phyloP scores from a whole-genome alignment of 2,888 invertebrate genomes.

The Sussaba pulchella region DNA sequence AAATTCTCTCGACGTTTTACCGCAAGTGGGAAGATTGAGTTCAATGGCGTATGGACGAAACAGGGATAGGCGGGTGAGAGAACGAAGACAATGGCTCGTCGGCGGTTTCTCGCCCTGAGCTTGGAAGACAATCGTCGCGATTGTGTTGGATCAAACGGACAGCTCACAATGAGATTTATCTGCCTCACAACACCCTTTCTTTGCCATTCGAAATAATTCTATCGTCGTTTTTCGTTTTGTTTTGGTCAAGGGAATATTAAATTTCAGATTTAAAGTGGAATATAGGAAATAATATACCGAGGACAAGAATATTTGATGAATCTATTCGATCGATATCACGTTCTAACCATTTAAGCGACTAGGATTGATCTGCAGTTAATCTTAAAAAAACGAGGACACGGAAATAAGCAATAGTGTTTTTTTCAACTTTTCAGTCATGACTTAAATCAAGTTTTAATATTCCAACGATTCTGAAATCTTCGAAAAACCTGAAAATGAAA shows the following conservation, averaged over 20 bases:
- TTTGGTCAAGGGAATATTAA: background rate
- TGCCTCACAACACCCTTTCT: conserved; percentile 8
- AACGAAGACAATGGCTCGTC: conserved; percentile 53
- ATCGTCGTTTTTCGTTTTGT: background rate
- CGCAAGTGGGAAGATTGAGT: conserved; percentile 50
- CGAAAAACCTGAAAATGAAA: too few relatives aligned
- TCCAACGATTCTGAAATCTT: too few relatives aligned
- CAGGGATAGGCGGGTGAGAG: conserved; percentile 39
- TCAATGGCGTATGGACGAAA: conserved; percentile 56
- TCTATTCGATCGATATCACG: too few relatives aligned
- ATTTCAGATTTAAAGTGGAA: background rate
- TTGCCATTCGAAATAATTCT: background rate
- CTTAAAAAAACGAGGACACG: too few relatives aligned
- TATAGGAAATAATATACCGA: background rate
- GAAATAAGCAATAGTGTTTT: too few relatives aligned
- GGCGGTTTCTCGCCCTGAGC: conserved; percentile 38
- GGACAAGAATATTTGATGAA: background rate
- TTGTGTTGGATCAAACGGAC: conserved; percentile 9
- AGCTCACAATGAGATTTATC: conserved; percentile 19
- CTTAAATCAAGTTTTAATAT: too few relatives aligned
- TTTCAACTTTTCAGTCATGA: too few relatives aligned
- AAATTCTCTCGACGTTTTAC: conserved; percentile 51
- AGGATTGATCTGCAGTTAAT: too few relatives aligned
- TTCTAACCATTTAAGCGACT: background rate
- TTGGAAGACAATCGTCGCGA: conserved; percentile 17